Evolutionary conservation across 2,888 invertebrate genomes (phyloP).

Genomic region (Apotomis capreana): DNA sequence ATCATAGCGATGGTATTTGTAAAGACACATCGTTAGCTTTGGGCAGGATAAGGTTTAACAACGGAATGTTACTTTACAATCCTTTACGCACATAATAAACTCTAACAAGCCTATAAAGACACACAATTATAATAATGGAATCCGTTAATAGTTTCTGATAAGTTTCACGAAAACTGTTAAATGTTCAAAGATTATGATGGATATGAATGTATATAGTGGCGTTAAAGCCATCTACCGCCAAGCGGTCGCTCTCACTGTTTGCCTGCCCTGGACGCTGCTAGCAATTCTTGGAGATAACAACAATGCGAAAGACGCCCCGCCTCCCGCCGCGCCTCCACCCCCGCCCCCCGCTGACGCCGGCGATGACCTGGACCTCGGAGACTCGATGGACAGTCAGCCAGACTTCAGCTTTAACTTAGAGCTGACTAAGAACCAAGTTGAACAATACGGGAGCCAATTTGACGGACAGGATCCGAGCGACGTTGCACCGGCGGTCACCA

Average conservation of each 20-base stretch:
- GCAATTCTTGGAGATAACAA: conserved; percentile 67
- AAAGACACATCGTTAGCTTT: no score
- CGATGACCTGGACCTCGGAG: conserved; percentile 64
- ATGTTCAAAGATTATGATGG: conserved; percentile 1
- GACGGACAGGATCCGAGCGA: conserved; percentile 45
- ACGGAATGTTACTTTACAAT: no score
- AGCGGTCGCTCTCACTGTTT: conserved; percentile 30
- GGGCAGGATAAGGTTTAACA: no score
- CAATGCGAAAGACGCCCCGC: conserved; percentile 69
- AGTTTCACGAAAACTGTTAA: background rate
- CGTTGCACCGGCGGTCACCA: conserved; percentile 66
- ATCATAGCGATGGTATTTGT: no score
- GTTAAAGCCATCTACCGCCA: conserved; percentile 10
- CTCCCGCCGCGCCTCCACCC: conserved; percentile 82
- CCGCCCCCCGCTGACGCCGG: conserved; percentile 80
- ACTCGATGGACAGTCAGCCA: conserved; percentile 70
- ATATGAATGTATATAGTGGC: background rate
- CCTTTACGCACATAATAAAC: no score
- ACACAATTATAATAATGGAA: background rate
- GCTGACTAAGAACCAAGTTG: conserved; percentile 87
- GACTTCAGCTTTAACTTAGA: conserved; percentile 87
- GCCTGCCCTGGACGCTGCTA: conserved; percentile 68
- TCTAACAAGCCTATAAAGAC: background rate
- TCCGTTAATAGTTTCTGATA: background rate
- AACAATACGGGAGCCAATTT: conserved; percentile 90